These are phyloP conservation scores for Camarhynchus parvulus DNA, from an alignment of 2,113 vertebrate genomes.

Conservation along the genomic window DNA sequence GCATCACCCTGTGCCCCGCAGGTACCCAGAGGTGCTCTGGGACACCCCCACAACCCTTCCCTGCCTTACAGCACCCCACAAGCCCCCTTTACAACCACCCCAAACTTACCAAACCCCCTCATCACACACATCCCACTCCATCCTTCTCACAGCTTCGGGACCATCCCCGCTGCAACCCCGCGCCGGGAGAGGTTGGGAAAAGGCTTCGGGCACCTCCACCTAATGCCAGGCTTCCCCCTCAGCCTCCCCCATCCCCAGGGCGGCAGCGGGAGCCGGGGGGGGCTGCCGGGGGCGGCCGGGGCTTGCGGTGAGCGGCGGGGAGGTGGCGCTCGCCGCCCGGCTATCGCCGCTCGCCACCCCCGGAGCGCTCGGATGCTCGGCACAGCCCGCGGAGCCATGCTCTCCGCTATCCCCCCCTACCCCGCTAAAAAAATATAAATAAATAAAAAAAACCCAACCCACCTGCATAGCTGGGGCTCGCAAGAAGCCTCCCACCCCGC, in stretches of 20 bases:
- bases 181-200: background rate
- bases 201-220: rapidly evolving
- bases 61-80: background rate
- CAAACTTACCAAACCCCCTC: background rate
- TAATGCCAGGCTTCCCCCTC: background rate
- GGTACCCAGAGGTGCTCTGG: background rate
- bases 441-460: background rate
- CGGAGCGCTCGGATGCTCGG: background rate
- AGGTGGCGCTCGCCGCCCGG: conserved; percentile 55
- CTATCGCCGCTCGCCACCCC: background rate
- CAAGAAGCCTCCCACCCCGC: background rate
- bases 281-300: background rate
- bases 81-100: background rate
- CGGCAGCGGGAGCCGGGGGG: background rate
- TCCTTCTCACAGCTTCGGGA: background rate
- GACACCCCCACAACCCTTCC: background rate
- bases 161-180: background rate
- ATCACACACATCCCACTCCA: rapidly evolving
- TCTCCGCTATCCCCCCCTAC: background rate
- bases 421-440: background rate
- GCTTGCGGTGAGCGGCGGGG: conserved; percentile 29
- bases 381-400: background rate
- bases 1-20: rapidly evolving
- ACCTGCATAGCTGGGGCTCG: background rate
- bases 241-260: background rate